These are phyloP conservation scores for Myotis lucifugus DNA, from an alignment of 2,113 vertebrate genomes.

Conservation along the genomic window DNA sequence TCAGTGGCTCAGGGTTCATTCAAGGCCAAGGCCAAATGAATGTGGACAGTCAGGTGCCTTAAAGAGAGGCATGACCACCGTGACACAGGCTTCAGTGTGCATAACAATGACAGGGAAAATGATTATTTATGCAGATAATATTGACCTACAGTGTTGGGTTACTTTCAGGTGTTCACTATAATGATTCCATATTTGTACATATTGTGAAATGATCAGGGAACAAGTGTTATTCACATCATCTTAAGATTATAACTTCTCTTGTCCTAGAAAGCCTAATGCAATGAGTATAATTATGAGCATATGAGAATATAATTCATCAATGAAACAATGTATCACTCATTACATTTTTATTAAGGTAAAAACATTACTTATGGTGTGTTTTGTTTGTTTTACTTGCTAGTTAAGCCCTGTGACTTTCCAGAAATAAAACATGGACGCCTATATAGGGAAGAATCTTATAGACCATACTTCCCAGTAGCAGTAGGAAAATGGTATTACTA, in stretches of 20 bases:
- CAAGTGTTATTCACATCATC: not conserved
- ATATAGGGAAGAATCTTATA: rapidly evolving
- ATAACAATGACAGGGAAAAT: not conserved
- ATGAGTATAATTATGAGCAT: not conserved
- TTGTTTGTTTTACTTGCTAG: conserved; percentile 64
- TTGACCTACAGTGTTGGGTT: not conserved
- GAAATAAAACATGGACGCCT: conserved; percentile 68
- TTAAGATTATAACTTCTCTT: not conserved
- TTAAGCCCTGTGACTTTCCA: conserved; percentile 74
- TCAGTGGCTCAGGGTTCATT: not conserved
- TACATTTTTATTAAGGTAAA: not conserved
- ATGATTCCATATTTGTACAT: too few relatives aligned
- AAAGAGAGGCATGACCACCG: not conserved
- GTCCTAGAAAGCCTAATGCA: not conserved
- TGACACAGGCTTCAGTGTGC: not conserved
- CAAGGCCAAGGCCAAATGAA: not conserved
- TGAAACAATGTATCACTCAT: not conserved
- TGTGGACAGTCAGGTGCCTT: not conserved
- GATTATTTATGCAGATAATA: not conserved
- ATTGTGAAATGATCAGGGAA: not conserved
- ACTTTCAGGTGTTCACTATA: too few relatives aligned
- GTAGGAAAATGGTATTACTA: not conserved
- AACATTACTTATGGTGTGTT: conserved; percentile 33
- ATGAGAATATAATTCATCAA: too few relatives aligned
- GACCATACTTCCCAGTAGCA: not conserved